phyloP scores from a whole-genome alignment of 2,888 invertebrate genomes.

The Eubasilissa splendida region DNA sequence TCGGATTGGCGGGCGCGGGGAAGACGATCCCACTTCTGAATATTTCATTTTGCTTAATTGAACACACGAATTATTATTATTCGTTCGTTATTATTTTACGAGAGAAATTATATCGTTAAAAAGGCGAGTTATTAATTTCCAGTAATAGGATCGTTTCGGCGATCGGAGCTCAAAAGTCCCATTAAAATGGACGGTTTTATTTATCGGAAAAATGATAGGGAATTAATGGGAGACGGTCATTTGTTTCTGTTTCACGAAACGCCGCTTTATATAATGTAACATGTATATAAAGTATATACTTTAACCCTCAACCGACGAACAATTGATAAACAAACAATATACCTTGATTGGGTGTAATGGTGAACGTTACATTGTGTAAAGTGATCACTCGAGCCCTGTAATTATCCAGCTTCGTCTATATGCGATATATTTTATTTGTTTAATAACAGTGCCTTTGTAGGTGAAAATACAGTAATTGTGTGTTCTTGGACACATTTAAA shows the following conservation, averaged over 20 bases:
- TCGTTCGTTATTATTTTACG: constrained; percentile 38
- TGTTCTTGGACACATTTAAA: too few relatives aligned
- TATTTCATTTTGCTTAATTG: constrained; percentile 53
- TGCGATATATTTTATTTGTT: too few relatives aligned
- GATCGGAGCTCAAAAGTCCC: constrained; percentile 31
- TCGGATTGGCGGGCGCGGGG: not conserved
- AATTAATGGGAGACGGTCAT: constrained; percentile 2
- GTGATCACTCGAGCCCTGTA: too few relatives aligned
- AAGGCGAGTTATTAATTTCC: constrained; percentile 40
- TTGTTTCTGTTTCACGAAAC: not conserved
- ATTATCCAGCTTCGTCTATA: too few relatives aligned
- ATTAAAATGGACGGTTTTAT: constrained; percentile 35
- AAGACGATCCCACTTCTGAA: constrained; percentile 48
- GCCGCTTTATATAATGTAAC: too few relatives aligned
- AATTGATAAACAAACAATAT: too few relatives aligned
- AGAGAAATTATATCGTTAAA: constrained; percentile 45
- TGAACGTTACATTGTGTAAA: too few relatives aligned
- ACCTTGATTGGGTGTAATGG: too few relatives aligned
- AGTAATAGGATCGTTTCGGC: constrained; percentile 29
- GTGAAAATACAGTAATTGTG: too few relatives aligned
- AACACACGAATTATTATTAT: constrained; percentile 41
- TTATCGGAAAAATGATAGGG: constrained; percentile 24
- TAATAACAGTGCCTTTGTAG: too few relatives aligned
- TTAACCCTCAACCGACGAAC: too few relatives aligned
- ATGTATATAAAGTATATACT: too few relatives aligned